These are phyloP conservation scores for Ariopsis seemanni DNA, from an alignment of 2,113 vertebrate genomes.

Conservation along the genomic window DNA sequence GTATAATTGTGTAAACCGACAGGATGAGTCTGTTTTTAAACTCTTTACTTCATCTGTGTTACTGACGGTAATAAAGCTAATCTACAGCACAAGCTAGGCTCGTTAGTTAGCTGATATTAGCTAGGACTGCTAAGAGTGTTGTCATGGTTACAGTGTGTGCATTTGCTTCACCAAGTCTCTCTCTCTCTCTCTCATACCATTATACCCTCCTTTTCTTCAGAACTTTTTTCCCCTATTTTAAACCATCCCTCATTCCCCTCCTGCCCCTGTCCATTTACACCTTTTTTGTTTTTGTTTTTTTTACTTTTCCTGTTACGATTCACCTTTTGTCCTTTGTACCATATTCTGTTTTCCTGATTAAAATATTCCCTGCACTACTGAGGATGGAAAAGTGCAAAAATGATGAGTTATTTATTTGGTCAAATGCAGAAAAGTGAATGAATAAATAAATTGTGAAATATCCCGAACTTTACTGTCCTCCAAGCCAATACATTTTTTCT, in stretches of 20 bases:
- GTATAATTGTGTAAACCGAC: too few species aligned
- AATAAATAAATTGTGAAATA: too few species aligned
- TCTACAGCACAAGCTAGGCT: background rate
- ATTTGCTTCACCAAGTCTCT: too few species aligned
- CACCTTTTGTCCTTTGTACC: constrained; percentile 6
- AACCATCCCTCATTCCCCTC: background rate
- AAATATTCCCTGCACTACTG: background rate
- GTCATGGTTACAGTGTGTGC: too few species aligned
- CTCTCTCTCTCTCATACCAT: background rate
- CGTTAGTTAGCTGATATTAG: background rate
- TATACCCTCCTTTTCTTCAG: too few species aligned
- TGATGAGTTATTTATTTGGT: background rate
- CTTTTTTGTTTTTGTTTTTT: background rate
- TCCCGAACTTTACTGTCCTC: too few species aligned
- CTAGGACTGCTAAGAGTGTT: background rate
- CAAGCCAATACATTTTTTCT: too few species aligned
- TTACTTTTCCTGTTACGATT: background rate
- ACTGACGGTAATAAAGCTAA: too few species aligned
- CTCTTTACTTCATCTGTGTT: too few species aligned
- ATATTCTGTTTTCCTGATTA: background rate
- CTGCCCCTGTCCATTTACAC: background rate
- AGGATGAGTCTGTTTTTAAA: too few species aligned
- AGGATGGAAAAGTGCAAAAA: background rate
- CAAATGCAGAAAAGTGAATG: background rate
- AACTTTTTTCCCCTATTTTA: background rate